Evolutionary conservation across 2,113 vertebrate genomes (phyloP).

Genomic region (Promerops cafer): DNA sequence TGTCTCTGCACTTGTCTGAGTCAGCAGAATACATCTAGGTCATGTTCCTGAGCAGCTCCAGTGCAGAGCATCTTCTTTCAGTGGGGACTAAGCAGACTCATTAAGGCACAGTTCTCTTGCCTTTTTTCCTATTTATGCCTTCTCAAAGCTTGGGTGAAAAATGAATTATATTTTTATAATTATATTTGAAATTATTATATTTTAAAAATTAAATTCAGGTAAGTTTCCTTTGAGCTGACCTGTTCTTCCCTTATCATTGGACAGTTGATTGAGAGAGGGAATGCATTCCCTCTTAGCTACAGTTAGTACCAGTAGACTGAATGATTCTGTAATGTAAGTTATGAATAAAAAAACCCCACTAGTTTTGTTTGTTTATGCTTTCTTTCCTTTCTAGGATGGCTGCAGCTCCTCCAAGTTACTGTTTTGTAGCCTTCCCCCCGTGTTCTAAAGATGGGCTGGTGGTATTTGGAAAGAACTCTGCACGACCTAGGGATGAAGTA

Average conservation of each 20-base stretch:
- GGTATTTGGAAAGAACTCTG: conserved; percentile 81
- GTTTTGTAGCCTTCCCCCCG: conserved; percentile 77
- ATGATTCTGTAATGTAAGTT: not conserved
- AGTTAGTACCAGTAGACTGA: not conserved
- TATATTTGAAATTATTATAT: not conserved
- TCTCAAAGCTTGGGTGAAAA: not conserved
- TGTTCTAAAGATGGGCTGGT: conserved; percentile 71
- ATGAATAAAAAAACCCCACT: not conserved
- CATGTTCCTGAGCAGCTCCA: not conserved
- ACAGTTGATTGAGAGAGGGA: not conserved
- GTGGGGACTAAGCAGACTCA: not conserved
- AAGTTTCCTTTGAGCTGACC: not conserved
- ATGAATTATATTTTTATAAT: not conserved
- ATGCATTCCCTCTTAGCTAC: not conserved
- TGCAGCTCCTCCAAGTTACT: conserved; percentile 75
- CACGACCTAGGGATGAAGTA: conserved; percentile 78
- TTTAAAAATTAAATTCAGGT: not conserved
- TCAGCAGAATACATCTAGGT: conserved; percentile 48
- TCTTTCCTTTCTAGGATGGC: conserved; percentile 70
- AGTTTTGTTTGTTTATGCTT: not conserved
- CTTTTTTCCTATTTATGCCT: not conserved
- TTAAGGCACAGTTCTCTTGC: not conserved
- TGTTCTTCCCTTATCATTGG: not conserved
- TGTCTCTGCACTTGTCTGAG: conserved; percentile 23
- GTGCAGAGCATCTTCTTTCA: not conserved